Evolutionary conservation across 2,797 vertebrate genomes (phyloP), one percentile per base, ranked within the genome.

Genomic region (Scolopax bukidnonensis): DNA sequence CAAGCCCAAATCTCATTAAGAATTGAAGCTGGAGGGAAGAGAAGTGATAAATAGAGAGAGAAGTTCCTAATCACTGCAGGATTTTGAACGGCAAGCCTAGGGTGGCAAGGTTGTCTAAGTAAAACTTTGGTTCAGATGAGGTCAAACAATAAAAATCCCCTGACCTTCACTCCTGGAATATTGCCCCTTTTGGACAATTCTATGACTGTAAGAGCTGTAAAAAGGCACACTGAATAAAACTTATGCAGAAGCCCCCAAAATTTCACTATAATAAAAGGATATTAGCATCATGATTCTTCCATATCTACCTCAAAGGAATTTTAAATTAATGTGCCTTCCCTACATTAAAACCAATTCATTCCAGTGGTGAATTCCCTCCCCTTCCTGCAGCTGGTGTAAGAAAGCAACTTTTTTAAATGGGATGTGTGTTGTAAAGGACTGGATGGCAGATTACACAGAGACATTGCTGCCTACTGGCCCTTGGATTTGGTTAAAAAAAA

Each of bases 1-100:
- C 69, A 91, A 89, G 91, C 59, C 65, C 63, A 95, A 90, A 88
- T 84, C 59, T 93, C 59, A 90, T 88, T 95, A 94, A 89, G 80
- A 93, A 91, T 53, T 67, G 76, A 96, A 94, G 54, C 51, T 76
- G 56, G 40, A 78, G 43, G 43, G 16, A 84, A 91, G 43, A 12
- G 2, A 60, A 60, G 51, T 50, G 89, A 70, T 41, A 89, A 91
- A 73, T 50, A 38, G n/a, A n/a, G 41, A 90, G 41, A 88, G 38
- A 90, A 95, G 79, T 81, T 82, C 56, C 36, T 3, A 2, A 60
- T 93, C 40, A 60, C 16, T 54, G 67, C 36, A 82, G 65, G 36
- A 70, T 11, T 90, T 90, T 63, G 36, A 81, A 76, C 79, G 40
- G 63, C 40, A 57, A 73, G 47, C 43, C 36, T 84, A 90, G 59